Evolutionary conservation across 1,140 invertebrate species (phyloP), one percentile per base, ranked within the genome.

Genomic region (Dufourea novaeangliae): DNA sequence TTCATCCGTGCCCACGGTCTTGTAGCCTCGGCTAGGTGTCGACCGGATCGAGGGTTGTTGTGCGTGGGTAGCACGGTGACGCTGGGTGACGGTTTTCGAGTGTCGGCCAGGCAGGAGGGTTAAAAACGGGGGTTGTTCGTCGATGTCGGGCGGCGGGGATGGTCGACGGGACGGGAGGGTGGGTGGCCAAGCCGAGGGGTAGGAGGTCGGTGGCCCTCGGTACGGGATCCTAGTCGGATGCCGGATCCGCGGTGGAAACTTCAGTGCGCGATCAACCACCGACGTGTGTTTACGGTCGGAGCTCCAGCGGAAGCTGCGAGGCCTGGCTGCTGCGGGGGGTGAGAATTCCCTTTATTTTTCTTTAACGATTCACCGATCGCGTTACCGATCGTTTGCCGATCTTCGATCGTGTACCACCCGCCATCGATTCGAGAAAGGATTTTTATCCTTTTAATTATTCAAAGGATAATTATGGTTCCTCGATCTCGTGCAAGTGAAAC

Each of bases 251-350:
- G 74, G 83, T 85, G 70, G 85, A 85, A 88, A 90, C 83, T 91
- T 91, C 89, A 91, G 90, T 91, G 79, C 89, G 89, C 90, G 90
- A 87, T 86, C 87, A 89, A 87, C 88, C 83, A 88, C 88, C 89
- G 89, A 88, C 86, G 89, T 89, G 90, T 86, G 84, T 87, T 88
- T 87, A 89, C 86, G 88, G 83, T 87, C 86, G 87, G 88, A 88
- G 87, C 87, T 90, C 74, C 86, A 86, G 83, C 87, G 81, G 88
- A 86, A 82, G 82, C 82, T 84, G 80, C 79, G 84, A 84, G 82
- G 83, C 68, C 80, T 84, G 82, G 67, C 83, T 85, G 81, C 72
- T 80, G 82, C 80, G 71, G 80, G 71, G 75, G 82, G 82, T 83
- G 82, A 83, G 82, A 83, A 83, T 67, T 34, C 32, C 70, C 37